These are phyloP conservation scores for Pheosia gnoma DNA, from an alignment of 2,888 invertebrate genomes.

Conservation along the genomic window DNA sequence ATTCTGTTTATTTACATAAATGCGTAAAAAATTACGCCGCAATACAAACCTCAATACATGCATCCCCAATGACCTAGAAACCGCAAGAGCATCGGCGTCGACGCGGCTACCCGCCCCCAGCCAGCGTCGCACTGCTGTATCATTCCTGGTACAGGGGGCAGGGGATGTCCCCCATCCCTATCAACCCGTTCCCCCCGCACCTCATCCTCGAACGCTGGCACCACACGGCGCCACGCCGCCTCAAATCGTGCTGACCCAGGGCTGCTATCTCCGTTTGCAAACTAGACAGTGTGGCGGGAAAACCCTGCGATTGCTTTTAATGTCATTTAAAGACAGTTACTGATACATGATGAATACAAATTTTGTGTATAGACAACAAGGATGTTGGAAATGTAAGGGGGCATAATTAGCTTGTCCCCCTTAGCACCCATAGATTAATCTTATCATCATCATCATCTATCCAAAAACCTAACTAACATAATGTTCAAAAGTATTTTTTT, in stretches of 20 bases:
- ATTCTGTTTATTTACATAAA: too few species aligned
- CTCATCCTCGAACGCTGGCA: slow-evolving; percentile 13
- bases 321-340: neutral
- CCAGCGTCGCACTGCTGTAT: slow-evolving; percentile 67
- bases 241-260: slow-evolving; percentile 12
- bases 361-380: too few species aligned
- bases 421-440: too few species aligned
- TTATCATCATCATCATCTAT: too few species aligned
- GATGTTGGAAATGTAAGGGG: too few species aligned
- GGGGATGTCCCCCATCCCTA: slow-evolving; percentile 21
- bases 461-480: too few species aligned
- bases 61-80: slow-evolving; percentile 36
- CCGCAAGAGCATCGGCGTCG: slow-evolving; percentile 37
- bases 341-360: neutral
- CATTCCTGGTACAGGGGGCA: slow-evolving; percentile 43
- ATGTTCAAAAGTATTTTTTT: too few species aligned
- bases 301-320: neutral
- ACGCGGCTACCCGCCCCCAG: slow-evolving; percentile 45
- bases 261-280: slow-evolving; percentile 5
- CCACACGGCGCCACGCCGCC: slow-evolving; percentile 44
- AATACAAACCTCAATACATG: neutral
- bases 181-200: slow-evolving; percentile 12
- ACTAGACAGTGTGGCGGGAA: neutral
- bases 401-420: too few species aligned
- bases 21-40: neutral